Base-by-base conservation (phyloP, 1,140 invertebrate genomes). In the Leptopilina clavipes region DNA sequence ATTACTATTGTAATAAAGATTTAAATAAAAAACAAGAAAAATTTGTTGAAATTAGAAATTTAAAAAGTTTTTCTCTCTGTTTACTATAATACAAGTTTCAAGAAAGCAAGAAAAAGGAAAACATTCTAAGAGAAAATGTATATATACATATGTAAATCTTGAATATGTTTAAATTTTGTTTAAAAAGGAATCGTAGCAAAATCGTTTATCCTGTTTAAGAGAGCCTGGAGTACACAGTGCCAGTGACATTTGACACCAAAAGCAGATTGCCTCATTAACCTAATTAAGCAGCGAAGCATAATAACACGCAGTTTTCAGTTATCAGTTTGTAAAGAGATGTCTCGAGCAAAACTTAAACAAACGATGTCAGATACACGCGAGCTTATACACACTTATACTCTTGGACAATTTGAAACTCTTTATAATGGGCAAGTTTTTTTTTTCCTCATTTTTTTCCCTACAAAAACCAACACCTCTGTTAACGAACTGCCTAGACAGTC, bases 191-290 rank as follows among this genome's bases (percentile, higher is more conserved):
- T 10, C 17, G 17, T 56, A 19, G 8, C 54, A 56, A 56, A 56
- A 56, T 56, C 54, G 54, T 25, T 56, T 56, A 56, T 56, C 54
- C 19, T 19, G 18, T 19, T 22, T 56, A 19, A 11, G 6, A 11
- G 17, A 11, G 54, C 54, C 18, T 11, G 9, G 19, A 52, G 70
- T 70, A 74, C 77, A 77, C 78, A 83, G 82, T 74, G 70, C 71
- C 45, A 73, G 65, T 80, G 78, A 85, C 84, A 81, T 86, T 86
- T 85, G 78, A 79, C 74, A 79, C 75, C 74, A 44, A 48, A 73
- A 81, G 77, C 81, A 79, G 83, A 85, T 84, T 84, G 82, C 82
- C 82, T 88, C 86, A 86, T 88, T 88, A 87, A 87, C 85, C 87
- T 84, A 88, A 88, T 88, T 88, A 88, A 84, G 74, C 80, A 80